These are phyloP conservation scores for Amblyornis subalaris DNA, from an alignment of 2,113 vertebrate genomes.

Conservation along the genomic window DNA sequence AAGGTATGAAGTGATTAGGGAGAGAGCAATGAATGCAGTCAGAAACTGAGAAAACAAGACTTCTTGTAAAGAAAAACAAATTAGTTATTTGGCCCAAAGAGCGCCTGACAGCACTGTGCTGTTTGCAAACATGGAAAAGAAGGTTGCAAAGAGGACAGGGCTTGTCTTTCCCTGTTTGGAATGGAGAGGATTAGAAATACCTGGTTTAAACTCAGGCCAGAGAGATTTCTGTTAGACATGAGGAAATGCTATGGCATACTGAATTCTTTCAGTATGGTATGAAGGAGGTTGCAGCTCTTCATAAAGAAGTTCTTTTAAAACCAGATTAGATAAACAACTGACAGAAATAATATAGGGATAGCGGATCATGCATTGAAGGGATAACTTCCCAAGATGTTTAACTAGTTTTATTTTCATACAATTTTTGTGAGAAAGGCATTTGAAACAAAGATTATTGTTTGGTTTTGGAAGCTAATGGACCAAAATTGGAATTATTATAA, in stretches of 20 bases:
- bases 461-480: not conserved
- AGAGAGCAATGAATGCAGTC: not conserved
- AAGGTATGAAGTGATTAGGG: not conserved
- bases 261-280: not conserved
- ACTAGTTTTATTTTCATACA: not conserved
- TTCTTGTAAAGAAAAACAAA: not conserved
- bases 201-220: not conserved
- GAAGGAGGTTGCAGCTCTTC: not conserved
- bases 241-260: not conserved
- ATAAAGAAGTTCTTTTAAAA: not conserved
- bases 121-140: not conserved
- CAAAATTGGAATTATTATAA: not conserved
- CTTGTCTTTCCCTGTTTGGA: not conserved
- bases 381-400: not conserved
- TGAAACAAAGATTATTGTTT: not conserved
- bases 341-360: not conserved
- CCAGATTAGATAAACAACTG: not conserved
- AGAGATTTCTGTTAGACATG: not conserved
- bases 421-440: not conserved
- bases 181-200: not conserved
- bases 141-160: not conserved
- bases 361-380: not conserved
- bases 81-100: not conserved
- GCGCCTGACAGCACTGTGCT: fast-evolving
- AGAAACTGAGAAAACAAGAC: not conserved